Evolutionary conservation across 2,797 vertebrate genomes (phyloP).

Genomic region (Eulemur albifrons): DNA sequence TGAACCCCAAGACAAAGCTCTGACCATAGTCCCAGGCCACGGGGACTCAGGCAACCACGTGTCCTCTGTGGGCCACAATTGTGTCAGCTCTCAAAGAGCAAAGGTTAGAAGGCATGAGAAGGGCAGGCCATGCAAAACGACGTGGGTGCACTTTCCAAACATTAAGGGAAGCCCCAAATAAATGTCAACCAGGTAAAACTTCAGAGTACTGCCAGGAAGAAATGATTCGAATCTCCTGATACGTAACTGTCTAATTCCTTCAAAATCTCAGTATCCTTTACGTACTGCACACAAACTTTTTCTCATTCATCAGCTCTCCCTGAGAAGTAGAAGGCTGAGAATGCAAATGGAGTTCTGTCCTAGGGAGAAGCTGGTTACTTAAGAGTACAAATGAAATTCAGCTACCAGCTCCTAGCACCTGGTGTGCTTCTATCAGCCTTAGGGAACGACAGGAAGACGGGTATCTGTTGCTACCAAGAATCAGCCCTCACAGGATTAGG

Average conservation of each 20-base stretch:
- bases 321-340: neutral
- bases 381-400: neutral
- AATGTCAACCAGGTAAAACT: rapidly evolving
- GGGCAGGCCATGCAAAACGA: rapidly evolving
- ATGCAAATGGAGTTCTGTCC: neutral
- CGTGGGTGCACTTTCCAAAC: rapidly evolving
- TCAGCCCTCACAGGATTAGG: neutral
- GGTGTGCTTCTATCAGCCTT: rapidly evolving
- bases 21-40: neutral
- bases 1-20: neutral
- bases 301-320: too few species aligned
- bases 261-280: neutral
- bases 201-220: neutral
- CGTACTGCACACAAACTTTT: rapidly evolving
- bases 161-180: neutral
- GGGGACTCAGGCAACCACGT: neutral
- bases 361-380: neutral
- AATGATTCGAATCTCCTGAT: neutral
- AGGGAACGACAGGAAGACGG: neutral
- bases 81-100: too few species aligned
- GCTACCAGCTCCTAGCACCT: too few species aligned
- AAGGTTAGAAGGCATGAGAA: neutral
- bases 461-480: rapidly evolving
- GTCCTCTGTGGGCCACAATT: too few species aligned
- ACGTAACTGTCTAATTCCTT: rapidly evolving